Evolutionary conservation across 2,888 invertebrate species (phyloP).

Genomic region (Melolontha melolontha): DNA sequence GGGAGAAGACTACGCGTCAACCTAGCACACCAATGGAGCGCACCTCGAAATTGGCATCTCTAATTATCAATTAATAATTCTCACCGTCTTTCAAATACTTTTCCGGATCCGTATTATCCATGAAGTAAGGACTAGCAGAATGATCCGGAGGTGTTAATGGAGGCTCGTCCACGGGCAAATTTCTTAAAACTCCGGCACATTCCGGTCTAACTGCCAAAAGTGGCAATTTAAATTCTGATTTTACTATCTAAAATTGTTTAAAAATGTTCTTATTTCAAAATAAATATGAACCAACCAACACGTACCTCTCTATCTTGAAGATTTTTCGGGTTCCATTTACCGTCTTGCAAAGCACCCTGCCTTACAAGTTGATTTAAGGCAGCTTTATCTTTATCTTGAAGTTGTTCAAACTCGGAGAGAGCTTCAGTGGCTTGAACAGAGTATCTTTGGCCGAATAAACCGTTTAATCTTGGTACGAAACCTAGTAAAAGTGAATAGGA

Average conservation of each 20-base stretch:
- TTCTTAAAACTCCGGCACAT: conserved; percentile 74
- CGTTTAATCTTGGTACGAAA: conserved; percentile 75
- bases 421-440: conserved; percentile 80
- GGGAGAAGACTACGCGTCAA: no score
- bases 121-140: conserved; percentile 75
- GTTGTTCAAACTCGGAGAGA: conserved; percentile 76
- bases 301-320: conserved; percentile 72
- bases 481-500: conserved; percentile 62
- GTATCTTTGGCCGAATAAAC: conserved; percentile 78
- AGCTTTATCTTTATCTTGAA: conserved; percentile 71
- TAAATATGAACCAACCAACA: no score
- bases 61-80: conserved; percentile 43
- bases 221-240: conserved; percentile 78
- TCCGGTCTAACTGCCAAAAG: conserved; percentile 76
- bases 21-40: no score
- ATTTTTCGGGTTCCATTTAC: conserved; percentile 73
- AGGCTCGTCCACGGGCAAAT: conserved; percentile 72
- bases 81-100: conserved; percentile 76
- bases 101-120: conserved; percentile 72
- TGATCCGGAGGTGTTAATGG: conserved; percentile 71
- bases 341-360: conserved; percentile 72
- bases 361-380: conserved; percentile 71
- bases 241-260: conserved; percentile 71
- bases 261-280: conserved; percentile 21
- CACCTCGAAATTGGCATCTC: no score